phyloP scores from a whole-genome alignment of 1,140 invertebrate species.

The Drosophila nebulosa region DNA sequence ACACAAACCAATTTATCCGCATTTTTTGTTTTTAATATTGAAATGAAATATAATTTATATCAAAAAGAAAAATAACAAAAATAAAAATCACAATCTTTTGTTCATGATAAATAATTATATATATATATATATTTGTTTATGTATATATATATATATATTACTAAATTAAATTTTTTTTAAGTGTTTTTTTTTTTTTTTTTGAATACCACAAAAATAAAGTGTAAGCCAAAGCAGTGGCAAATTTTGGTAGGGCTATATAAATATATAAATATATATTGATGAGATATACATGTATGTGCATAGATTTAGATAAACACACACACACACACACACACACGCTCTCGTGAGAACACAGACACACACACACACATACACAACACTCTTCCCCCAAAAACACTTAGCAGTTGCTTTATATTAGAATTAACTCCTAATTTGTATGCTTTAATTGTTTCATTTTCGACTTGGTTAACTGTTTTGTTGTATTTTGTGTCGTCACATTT shows the following conservation, averaged over 20 bases:
- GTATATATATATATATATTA: not conserved
- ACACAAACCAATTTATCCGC: not conserved
- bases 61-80: not conserved
- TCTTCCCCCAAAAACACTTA: constrained; percentile 17
- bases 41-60: constrained; percentile 6
- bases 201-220: constrained; percentile 1
- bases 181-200: not conserved
- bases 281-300: constrained; percentile 24
- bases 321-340: constrained; percentile 4
- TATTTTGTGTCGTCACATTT: not conserved
- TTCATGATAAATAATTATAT: not conserved
- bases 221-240: constrained; percentile 25
- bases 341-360: constrained; percentile 13
- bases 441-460: not conserved
- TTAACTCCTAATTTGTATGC: constrained; percentile 31
- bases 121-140: not conserved
- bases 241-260: constrained; percentile 32
- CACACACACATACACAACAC: constrained; percentile 19
- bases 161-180: not conserved
- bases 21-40: not conserved
- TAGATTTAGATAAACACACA: constrained; percentile 35
- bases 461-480: not conserved
- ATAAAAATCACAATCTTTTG: not conserved
- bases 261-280: constrained; percentile 1
- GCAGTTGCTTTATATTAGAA: constrained; percentile 61